phyloP scores from a whole-genome alignment of 2,113 vertebrate genomes.

The Cephalopterus ornatus region DNA sequence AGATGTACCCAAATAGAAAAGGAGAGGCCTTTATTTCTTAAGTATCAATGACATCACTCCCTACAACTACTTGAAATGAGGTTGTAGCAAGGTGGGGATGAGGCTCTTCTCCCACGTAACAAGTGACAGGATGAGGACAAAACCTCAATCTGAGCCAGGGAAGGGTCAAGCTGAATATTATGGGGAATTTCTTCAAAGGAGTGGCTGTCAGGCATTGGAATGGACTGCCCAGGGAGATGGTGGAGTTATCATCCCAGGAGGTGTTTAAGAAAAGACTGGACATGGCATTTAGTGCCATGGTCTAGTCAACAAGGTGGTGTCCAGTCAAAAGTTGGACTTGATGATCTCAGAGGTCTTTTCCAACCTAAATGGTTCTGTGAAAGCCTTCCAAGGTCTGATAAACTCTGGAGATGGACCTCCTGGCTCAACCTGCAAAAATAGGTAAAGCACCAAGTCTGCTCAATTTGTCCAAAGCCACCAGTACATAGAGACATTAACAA shows the following conservation, averaged over 20 bases:
- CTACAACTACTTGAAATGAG: background rate
- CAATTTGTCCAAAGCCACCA: background rate
- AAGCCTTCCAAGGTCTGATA: background rate
- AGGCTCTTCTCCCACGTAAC: background rate
- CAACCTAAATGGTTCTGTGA: background rate
- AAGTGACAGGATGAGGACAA: background rate
- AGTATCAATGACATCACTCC: background rate
- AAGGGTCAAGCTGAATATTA: accelerated
- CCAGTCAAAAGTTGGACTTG: background rate
- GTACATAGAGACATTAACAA: background rate
- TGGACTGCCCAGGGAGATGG: background rate
- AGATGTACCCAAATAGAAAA: background rate
- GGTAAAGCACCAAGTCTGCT: background rate
- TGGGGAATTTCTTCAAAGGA: background rate
- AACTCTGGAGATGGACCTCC: background rate
- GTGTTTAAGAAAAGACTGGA: background rate
- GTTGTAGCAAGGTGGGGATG: no score
- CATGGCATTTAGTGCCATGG: accelerated
- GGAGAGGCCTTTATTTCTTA: background rate
- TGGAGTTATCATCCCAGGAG: background rate
- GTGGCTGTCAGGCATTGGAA: background rate
- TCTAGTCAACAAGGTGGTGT: background rate
- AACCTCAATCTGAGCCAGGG: background rate
- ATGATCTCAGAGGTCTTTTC: background rate
- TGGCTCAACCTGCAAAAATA: background rate